Evolutionary conservation across 2,113 vertebrate species (phyloP), one percentile per base, ranked within the genome.

Genomic region (Alethe diademata): DNA sequence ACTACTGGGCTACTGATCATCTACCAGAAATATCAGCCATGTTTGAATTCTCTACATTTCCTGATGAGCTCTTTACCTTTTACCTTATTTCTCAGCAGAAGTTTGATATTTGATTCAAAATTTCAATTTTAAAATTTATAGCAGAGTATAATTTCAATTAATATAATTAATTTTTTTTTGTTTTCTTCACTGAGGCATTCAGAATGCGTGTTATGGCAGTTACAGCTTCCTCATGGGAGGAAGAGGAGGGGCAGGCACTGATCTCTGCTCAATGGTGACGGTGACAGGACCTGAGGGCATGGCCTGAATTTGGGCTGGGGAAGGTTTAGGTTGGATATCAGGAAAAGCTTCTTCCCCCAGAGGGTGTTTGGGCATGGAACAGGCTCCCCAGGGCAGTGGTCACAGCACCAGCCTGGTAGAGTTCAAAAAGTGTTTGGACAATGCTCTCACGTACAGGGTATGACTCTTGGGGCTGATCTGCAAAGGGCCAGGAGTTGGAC

Each of bases 221-320:
- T 11, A 14, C 8, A 58, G 1, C 1, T 8, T 14, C 31, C 31
- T 35, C 0, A 0, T 7, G 82, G 20, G 19, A 12, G 9, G 6
- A 29, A 35, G 51, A 24, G 31, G 29, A 8, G 40, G 40, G 40
- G 1, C 24, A 57, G 60, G 0, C 35, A 6, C 29, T 29, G 60
- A 35, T 20, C 17, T 50, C 25, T 42, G 0, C 31, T 58, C 12
- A 66, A 2, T 25, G 28, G n/a, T 35, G 8, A 7, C 13, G 57
- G 31, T 1, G 43, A 58, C 71, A 75, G 61, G 4, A 42, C 20
- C 24, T 0, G 4, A 42, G 36, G 24, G 19, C 40, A 5, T 0
- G 24, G 6, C 4, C n/a, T 85, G 58, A 19, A 1, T 2, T 6
- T 47, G 14, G 48, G 29, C 8, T 2, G 19, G 15, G 12, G 6